These are phyloP conservation scores for Hephaestus fuliginosus DNA, from an alignment of 2,797 vertebrate genomes.

Conservation along the genomic window DNA sequence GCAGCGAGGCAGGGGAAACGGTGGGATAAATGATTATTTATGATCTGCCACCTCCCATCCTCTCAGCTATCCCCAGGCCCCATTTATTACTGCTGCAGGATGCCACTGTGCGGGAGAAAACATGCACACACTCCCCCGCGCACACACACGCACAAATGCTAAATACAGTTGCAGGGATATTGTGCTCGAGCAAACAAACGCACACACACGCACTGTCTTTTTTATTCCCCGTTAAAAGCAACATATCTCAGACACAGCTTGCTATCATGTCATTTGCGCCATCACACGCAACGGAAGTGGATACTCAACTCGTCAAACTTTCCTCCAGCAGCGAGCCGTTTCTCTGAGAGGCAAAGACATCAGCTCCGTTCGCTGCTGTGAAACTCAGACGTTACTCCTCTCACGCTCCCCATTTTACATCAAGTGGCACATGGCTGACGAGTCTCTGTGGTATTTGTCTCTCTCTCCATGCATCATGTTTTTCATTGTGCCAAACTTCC, in stretches of 20 bases:
- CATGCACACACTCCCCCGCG: conserved; percentile 37
- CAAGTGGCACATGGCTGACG: conserved; percentile 66
- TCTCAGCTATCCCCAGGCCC: conserved; percentile 85
- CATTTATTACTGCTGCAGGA: conserved; percentile 87
- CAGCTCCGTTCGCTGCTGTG: conserved; percentile 27
- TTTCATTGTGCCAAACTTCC: conserved; percentile 75
- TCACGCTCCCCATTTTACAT: conserved; percentile 53
- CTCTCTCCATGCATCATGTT: conserved; percentile 65
- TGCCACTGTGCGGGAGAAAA: conserved; percentile 70
- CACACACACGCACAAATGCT: conserved; percentile 44
- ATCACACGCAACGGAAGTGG: conserved; percentile 34
- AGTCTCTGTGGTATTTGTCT: conserved; percentile 67
- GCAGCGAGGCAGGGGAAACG: conserved; percentile 81
- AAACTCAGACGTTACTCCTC: conserved; percentile 53
- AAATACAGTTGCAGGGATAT: conserved; percentile 34
- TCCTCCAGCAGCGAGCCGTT: conserved; percentile 5
- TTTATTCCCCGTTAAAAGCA: conserved; percentile 59
- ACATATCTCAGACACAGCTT: conserved; percentile 48
- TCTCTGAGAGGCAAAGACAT: conserved; percentile 55
- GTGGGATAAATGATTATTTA: conserved; percentile 90
- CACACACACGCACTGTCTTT: conserved; percentile 18
- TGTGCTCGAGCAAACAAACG: conserved; percentile 40
- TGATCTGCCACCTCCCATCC: conserved; percentile 89
- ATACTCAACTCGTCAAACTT: conserved; percentile 48
- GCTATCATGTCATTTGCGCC: conserved; percentile 38